Evolutionary conservation across 1,140 invertebrate species (phyloP).

Genomic region (Belonocnema kinseyi): DNA sequence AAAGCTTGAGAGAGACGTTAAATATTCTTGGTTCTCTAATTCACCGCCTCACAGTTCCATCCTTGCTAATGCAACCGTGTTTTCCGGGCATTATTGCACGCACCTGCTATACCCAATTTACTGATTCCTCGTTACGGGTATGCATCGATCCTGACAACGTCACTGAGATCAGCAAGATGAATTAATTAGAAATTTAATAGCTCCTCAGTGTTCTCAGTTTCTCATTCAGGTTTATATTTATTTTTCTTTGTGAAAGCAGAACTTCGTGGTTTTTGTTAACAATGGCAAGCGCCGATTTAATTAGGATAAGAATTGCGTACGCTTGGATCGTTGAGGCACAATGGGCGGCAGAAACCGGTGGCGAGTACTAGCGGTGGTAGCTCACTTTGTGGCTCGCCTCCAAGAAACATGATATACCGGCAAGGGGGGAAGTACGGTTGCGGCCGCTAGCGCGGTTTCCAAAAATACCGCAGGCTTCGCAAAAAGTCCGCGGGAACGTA

Average conservation of each 20-base stretch:
- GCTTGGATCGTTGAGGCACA: not conserved
- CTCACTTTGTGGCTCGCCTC: constrained; percentile 64
- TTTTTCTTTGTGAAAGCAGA: not conserved
- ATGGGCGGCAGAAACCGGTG: constrained; percentile 5
- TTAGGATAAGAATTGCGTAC: constrained; percentile 57
- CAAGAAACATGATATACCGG: constrained; percentile 74
- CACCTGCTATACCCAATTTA: constrained; percentile 58
- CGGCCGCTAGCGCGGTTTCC: constrained; percentile 66
- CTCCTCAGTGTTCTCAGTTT: not conserved
- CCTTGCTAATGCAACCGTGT: constrained; percentile 47
- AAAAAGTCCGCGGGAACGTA: constrained; percentile 74
- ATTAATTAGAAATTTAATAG: constrained; percentile 3
- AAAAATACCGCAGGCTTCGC: constrained; percentile 72
- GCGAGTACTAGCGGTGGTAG: constrained; percentile 14
- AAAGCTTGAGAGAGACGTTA: constrained; percentile 44
- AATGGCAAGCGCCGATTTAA: constrained; percentile 52
- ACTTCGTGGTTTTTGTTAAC: constrained; percentile 35
- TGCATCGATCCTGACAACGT: constrained; percentile 12
- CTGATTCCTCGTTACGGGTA: constrained; percentile 33
- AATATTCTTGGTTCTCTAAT: constrained; percentile 63
- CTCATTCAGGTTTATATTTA: not conserved
- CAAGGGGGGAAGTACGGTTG: constrained; percentile 48
- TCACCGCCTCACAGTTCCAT: constrained; percentile 43
- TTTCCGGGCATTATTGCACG: constrained; percentile 45
- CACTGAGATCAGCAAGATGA: constrained; percentile 10